phyloP scores from a whole-genome alignment of 2,888 invertebrate genomes.

The Ypsolopha sequella region DNA sequence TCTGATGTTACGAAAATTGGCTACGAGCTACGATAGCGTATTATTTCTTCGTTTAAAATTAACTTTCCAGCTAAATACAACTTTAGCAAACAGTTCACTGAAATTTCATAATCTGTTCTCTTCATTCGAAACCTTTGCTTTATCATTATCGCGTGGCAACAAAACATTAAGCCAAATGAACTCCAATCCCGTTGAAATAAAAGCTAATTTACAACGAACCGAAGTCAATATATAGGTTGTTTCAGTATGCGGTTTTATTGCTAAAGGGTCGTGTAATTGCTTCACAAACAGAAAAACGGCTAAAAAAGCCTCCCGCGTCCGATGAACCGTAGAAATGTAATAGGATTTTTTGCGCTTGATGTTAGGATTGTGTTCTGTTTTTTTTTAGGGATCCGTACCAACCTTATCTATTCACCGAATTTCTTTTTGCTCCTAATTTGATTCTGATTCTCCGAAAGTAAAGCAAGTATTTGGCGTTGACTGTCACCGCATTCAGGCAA shows the following conservation, averaged over 20 bases:
- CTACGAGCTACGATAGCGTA: too few relatives aligned
- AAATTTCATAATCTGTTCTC: neutral
- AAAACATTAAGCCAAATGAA: conserved; percentile 10
- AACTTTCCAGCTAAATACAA: neutral
- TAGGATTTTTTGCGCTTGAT: neutral
- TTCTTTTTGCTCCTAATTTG: too few relatives aligned
- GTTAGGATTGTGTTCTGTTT: neutral
- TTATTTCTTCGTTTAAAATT: neutral
- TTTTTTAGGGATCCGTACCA: neutral
- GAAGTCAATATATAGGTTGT: conserved; percentile 8
- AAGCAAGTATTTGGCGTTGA: too few relatives aligned
- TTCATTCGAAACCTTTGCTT: neutral
- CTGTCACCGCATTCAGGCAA: too few relatives aligned
- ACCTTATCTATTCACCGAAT: too few relatives aligned
- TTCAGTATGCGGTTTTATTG: conserved; percentile 20
- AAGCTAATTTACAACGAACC: conserved; percentile 5
- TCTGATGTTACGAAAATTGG: too few relatives aligned
- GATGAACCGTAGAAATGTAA: neutral
- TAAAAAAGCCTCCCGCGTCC: conserved; percentile 21
- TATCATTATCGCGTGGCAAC: conserved; percentile 21
- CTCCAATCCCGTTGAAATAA: conserved; percentile 2
- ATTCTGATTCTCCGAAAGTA: too few relatives aligned
- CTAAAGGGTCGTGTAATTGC: conserved; percentile 37
- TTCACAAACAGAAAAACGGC: conserved; percentile 36
- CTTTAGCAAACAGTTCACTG: neutral